Evolutionary conservation across 1,140 invertebrate genomes (phyloP), one percentile per base, ranked within the genome.

Genomic region (Pseudoatta argentina): DNA sequence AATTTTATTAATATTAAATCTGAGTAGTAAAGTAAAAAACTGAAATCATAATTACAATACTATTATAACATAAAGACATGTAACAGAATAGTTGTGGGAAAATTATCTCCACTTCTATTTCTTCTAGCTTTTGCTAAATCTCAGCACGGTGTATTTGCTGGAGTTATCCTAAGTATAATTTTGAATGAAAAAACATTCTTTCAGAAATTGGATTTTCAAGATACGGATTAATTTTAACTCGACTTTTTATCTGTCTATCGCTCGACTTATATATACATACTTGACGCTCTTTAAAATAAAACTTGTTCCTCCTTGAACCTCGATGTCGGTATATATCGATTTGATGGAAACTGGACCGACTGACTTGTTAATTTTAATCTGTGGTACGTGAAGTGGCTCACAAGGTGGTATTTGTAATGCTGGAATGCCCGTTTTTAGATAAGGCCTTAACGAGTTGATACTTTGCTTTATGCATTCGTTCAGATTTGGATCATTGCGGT

Each of bases 351-450:
- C 95, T 0, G 96, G 95, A 5, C 96, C 97, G 12, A 95, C 91
- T 6, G 95, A 95, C 91, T 97, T 97, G 87, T 96, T 95, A 51
- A 97, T 95, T 3, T 96, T 93, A 12, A 97, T 92, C 66, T 96
- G 93, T 1, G 96, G 95, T 0, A 97, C 94, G 0, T 93, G 53
- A n/a, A 97, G 93, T 0, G 97, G 97, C 88, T 97, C 97, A 81
- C 96, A 97, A 3, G 96, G 93, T 6, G 97, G 97, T 53, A 97
- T 96, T 10, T 94, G 94, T 44, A 96, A 96, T 86, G 96, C 95
- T 21, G 96, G 95, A 53, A 97, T 95, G 18, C 97, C 97, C 93
- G 93, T 91, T 3, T 92, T 95, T 24, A 96, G 87, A 90, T 95
- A 88, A 87, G 96, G 94, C 93, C 94, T 92, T 91, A 96, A 83